phyloP scores from a whole-genome alignment of 2,888 invertebrate genomes.

The Brachycybe producta region DNA sequence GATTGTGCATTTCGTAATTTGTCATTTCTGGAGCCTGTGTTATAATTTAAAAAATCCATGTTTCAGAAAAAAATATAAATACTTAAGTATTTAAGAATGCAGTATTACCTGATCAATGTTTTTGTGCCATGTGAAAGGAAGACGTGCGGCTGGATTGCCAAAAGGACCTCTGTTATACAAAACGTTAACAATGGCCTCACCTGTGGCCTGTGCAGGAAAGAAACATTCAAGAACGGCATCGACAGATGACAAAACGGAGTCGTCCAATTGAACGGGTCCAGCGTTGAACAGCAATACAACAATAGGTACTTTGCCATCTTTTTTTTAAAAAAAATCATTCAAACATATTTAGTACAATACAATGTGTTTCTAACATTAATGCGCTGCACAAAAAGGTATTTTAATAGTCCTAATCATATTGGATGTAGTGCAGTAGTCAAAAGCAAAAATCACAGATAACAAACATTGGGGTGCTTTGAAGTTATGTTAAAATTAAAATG shows the following conservation, averaged over 20 bases:
- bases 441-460: no score
- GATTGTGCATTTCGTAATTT: constrained; percentile 14
- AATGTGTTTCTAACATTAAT: no score
- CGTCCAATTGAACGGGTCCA: constrained; percentile 12
- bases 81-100: neutral
- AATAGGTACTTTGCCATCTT: constrained; percentile 12
- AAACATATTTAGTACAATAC: no score
- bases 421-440: no score
- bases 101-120: constrained; percentile 12
- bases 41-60: no score
- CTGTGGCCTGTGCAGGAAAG: constrained; percentile 17
- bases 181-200: constrained; percentile 13
- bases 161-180: constrained; percentile 14
- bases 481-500: no score
- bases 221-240: constrained; percentile 16
- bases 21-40: constrained; percentile 16
- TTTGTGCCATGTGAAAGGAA: constrained; percentile 17
- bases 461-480: no score
- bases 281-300: constrained; percentile 15
- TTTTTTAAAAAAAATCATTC: neutral
- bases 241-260: constrained; percentile 5
- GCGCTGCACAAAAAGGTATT: no score
- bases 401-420: no score
- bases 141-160: constrained; percentile 16
- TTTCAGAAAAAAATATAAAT: neutral